These are phyloP conservation scores for Brachionus rotundiformis DNA, from an alignment of 1,140 invertebrate genomes.

Conservation along the genomic window DNA sequence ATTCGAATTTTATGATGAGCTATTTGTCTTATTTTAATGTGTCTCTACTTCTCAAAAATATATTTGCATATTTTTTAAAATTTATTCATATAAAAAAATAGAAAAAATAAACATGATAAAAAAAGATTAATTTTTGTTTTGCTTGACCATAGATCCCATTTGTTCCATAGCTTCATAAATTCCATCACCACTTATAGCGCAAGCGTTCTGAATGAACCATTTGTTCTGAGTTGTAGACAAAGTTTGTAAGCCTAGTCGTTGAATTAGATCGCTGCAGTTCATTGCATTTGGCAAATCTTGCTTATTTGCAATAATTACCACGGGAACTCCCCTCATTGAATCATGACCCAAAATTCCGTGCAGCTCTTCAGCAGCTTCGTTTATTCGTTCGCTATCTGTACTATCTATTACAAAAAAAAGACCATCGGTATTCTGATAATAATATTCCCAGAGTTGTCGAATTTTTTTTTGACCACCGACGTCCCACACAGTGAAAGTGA, in stretches of 20 bases:
- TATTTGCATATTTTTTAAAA: neutral
- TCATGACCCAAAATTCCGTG: slow-evolving; percentile 77
- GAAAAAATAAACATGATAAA: neutral
- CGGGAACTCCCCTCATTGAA: slow-evolving; percentile 76
- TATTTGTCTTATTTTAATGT: neutral
- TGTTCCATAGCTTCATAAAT: slow-evolving; percentile 91
- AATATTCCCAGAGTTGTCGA: slow-evolving; percentile 84
- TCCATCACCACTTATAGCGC: slow-evolving; percentile 92
- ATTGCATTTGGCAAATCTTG: slow-evolving; percentile 97
- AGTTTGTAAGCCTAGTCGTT: slow-evolving; percentile 90
- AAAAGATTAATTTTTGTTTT: neutral
- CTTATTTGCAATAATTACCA: slow-evolving; percentile 68
- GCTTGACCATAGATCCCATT: slow-evolving; percentile 63
- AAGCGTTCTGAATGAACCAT: slow-evolving; percentile 97
- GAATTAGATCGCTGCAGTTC: slow-evolving; percentile 93
- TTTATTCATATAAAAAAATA: neutral
- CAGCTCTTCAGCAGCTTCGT: slow-evolving; percentile 89
- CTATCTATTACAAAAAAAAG: slow-evolving; percentile 94
- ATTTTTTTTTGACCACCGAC: slow-evolving; percentile 76
- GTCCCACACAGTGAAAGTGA: slow-evolving; percentile 83
- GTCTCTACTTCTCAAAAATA: too few relatives aligned
- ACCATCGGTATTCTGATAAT: slow-evolving; percentile 93
- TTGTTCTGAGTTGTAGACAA: slow-evolving; percentile 79
- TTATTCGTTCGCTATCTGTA: slow-evolving; percentile 89
- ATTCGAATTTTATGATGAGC: neutral